Percentiles rank a stretch among this genome's conserved stretches.
These are phyloP conservation scores for Alaudala cheleensis DNA, from an alignment of 2,113 vertebrate genomes.

Conservation along the genomic window DNA sequence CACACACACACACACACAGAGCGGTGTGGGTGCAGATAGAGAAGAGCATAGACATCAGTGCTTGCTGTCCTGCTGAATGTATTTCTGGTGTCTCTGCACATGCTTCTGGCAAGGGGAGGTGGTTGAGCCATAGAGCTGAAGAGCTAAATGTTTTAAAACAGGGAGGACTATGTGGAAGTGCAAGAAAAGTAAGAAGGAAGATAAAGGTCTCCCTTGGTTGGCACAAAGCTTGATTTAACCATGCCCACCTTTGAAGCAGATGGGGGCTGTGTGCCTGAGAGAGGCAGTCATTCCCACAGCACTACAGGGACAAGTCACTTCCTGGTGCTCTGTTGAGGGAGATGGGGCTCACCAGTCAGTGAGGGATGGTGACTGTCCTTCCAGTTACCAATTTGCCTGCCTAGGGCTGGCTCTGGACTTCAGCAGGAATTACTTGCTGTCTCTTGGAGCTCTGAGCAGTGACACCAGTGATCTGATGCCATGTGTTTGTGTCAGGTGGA, in stretches of 20 bases:
- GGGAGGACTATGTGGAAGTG: not conserved
- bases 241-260: not conserved
- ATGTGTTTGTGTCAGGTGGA: not conserved
- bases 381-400: not conserved
- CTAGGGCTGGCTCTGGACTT: not conserved
- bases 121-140: not conserved
- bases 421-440: not conserved
- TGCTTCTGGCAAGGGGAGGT: not conserved
- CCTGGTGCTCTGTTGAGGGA: not conserved
- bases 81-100: not conserved
- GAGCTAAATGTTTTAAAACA: not conserved
- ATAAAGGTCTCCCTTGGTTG: not conserved
- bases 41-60: not conserved
- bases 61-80: not conserved
- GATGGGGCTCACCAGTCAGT: not conserved
- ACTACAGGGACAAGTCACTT: not conserved
- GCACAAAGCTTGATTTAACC: not conserved
- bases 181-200: not conserved
- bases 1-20: not conserved
- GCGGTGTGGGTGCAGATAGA: not conserved
- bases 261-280: not conserved
- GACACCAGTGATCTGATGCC: not conserved
- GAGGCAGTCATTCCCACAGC: not conserved
- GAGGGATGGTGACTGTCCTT: not conserved
- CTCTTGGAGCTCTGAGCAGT: not conserved